phyloP scores from a whole-genome alignment of 1,140 invertebrate species.

The Hycleus phaleratus region DNA sequence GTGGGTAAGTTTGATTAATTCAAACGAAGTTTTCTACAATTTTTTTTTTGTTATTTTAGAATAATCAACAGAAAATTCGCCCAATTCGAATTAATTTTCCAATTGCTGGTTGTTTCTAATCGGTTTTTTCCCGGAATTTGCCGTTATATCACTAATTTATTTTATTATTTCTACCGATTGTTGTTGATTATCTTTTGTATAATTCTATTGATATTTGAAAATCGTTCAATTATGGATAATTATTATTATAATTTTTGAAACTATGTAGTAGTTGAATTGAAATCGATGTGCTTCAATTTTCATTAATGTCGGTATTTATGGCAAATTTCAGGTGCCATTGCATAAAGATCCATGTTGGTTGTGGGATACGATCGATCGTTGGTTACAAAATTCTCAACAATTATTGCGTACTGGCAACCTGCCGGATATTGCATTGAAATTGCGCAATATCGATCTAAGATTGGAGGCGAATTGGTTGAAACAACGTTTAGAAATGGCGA shows the following conservation, averaged over 20 bases:
- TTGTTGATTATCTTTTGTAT: no score
- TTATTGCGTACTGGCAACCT: conserved; percentile 20
- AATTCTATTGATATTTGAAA: no score
- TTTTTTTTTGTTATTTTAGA: no score
- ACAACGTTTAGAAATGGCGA: conserved; percentile 48
- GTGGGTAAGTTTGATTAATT: conserved; percentile 1
- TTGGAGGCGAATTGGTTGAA: conserved; percentile 59
- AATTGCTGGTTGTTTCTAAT: no score
- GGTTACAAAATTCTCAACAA: conserved; percentile 45
- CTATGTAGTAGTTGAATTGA: no score
- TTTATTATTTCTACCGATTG: no score
- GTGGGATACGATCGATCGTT: conserved; percentile 79
- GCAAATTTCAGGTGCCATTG: conserved; percentile 62
- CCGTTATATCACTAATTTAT: no score
- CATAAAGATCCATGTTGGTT: conserved; percentile 91
- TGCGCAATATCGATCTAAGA: conserved; percentile 48
- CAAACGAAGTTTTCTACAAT: no score
- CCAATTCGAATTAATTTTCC: not conserved
- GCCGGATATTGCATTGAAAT: conserved; percentile 21
- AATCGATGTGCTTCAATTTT: not conserved
- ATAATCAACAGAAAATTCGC: conserved; percentile 3
- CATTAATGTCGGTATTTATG: not conserved
- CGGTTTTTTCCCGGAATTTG: no score
- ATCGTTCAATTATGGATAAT: no score
- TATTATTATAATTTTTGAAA: no score